These are phyloP conservation scores for Pituophis catenifer DNA, from an alignment of 2,113 vertebrate species.

Conservation along the genomic window DNA sequence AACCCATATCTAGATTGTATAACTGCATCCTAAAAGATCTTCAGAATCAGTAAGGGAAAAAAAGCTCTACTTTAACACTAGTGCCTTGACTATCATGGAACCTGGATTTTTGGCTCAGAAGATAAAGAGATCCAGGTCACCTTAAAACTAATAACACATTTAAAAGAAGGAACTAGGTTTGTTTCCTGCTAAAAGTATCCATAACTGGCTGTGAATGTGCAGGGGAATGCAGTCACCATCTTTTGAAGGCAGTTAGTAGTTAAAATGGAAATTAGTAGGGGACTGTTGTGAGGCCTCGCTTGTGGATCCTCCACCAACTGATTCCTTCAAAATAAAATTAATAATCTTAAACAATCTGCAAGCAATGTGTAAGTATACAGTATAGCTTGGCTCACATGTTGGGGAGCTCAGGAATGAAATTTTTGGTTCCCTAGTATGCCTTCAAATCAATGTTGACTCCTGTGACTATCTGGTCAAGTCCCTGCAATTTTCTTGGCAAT, in stretches of 20 bases:
- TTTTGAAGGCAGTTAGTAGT: neutral
- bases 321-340: neutral
- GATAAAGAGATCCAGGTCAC: neutral
- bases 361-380: too few relatives aligned
- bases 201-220: neutral
- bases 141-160: neutral
- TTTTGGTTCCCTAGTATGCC: neutral
- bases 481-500: neutral
- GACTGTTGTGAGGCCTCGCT: neutral
- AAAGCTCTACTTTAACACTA: neutral
- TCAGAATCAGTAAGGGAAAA: neutral
- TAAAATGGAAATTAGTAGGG: neutral
- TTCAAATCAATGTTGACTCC: neutral
- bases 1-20: neutral
- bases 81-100: neutral
- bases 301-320: neutral
- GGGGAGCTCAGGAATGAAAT: neutral
- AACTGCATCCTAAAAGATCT: neutral
- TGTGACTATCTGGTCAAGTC: neutral
- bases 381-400: neutral
- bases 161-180: neutral
- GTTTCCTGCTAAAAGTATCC: neutral
- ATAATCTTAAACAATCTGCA: neutral
- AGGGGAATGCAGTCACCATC: neutral
- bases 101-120: neutral